Evolutionary conservation across 2,888 invertebrate species (phyloP).

Genomic region (Leuctra nigra): DNA sequence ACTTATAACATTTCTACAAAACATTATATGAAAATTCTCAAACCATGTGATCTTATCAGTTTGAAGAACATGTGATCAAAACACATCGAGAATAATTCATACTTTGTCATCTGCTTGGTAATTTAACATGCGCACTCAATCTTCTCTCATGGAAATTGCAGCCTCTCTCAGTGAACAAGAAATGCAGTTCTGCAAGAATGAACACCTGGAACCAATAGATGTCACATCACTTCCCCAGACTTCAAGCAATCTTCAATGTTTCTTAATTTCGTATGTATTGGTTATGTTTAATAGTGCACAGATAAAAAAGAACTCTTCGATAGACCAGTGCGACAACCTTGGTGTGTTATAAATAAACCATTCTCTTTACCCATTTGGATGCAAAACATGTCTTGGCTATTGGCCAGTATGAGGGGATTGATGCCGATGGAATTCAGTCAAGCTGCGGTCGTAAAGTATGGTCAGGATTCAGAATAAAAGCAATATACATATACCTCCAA

Average conservation of each 20-base stretch:
- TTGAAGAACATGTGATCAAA: no score
- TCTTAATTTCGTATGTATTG: conserved; percentile 16
- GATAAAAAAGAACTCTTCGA: neutral
- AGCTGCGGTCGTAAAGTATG: conserved; percentile 9
- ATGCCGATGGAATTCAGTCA: conserved; percentile 18
- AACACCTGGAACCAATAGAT: no score
- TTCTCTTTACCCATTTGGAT: conserved; percentile 2
- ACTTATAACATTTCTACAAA: no score
- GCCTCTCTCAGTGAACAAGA: no score
- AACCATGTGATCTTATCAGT: no score
- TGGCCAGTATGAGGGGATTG: conserved; percentile 17
- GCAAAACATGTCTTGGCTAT: conserved; percentile 21
- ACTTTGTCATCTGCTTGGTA: no score
- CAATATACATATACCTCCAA: neutral
- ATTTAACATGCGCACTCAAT: no score
- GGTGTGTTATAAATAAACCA: conserved; percentile 11
- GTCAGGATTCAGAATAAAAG: neutral
- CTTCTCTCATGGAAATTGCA: no score
- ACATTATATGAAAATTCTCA: no score
- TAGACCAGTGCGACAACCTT: conserved; percentile 9
- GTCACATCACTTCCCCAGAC: no score
- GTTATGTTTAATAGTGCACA: neutral
- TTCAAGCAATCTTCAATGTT: conserved; percentile 10
- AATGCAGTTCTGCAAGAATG: no score
- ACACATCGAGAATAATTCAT: no score